Evolutionary conservation across 2,113 vertebrate species (phyloP).

Genomic region (Hystrix cristata): DNA sequence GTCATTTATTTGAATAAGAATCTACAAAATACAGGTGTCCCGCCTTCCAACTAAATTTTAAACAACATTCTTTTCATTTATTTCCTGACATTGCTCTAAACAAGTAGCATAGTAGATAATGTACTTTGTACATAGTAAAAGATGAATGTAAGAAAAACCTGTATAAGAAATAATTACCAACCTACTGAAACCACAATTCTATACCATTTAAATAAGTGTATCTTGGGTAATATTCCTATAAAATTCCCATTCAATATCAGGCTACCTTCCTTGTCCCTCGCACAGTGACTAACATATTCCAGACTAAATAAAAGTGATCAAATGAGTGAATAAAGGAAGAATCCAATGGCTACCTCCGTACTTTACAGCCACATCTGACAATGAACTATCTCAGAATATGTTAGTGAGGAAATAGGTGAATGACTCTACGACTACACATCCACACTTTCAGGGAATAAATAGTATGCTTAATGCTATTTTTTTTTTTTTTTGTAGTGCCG

Average conservation of each 20-base stretch:
- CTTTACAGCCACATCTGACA: background rate
- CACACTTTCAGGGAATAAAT: background rate
- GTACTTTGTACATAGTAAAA: background rate
- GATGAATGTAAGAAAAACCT: background rate
- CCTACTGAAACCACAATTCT: background rate
- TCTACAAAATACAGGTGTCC: background rate
- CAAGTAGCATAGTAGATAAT: background rate
- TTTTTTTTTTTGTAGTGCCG: too few relatives aligned
- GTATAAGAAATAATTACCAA: background rate
- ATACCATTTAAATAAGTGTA: slow-evolving; percentile 3
- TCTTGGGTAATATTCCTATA: background rate
- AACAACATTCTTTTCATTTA: background rate
- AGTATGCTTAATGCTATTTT: too few relatives aligned
- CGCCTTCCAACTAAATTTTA: background rate
- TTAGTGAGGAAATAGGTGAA: background rate
- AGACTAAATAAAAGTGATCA: background rate
- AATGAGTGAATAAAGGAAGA: background rate
- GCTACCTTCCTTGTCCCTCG: background rate
- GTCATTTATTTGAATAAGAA: slow-evolving; percentile 26
- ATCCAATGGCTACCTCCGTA: background rate
- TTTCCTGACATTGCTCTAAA: slow-evolving; percentile 44
- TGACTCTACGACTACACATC: background rate
- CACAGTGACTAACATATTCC: background rate
- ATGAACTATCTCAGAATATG: background rate
- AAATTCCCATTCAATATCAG: background rate